Evolutionary conservation across 37 sponge, comb jelly and placozoan genomes (phyloP).

Genomic region (Halichondria panicea): DNA sequence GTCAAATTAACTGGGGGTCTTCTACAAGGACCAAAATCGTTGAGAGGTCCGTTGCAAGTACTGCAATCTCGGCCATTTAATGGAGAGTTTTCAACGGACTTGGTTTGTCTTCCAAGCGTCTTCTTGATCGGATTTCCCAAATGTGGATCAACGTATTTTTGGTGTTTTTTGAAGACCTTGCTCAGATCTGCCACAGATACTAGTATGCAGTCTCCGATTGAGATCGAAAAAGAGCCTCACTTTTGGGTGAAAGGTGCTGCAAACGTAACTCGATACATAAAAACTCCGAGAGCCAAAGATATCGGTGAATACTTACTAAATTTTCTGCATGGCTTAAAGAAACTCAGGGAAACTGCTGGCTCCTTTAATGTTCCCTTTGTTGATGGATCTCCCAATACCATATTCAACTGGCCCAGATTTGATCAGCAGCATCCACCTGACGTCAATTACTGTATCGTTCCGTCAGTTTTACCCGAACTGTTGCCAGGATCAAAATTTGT

Average conservation of each 20-base stretch:
- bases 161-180: constrained; percentile 10
- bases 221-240: constrained; percentile 35
- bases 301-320: constrained; percentile 6
- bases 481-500: constrained; percentile 40
- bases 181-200: not conserved
- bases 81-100: not conserved
- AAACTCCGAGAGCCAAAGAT: not conserved
- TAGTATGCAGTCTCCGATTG: not conserved
- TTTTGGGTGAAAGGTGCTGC: constrained; percentile 28
- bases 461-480: constrained; percentile 25
- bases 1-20: not conserved
- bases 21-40: not conserved
- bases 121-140: constrained; percentile 58
- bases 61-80: not conserved
- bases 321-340: not conserved
- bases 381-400: constrained; percentile 29
- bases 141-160: constrained; percentile 47
- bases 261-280: not conserved
- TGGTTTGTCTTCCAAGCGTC: constrained; percentile 34
- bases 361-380: not conserved
- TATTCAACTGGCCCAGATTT: constrained; percentile 40
- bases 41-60: not conserved
- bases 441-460: constrained; percentile 40
- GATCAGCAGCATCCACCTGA: not conserved
- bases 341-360: not conserved